Percentiles rank a stretch among this genome's conserved stretches.
These are phyloP conservation scores for Axinella damicornis DNA, from an alignment of 37 sponge, comb jelly and placozoan genomes.

Conservation along the genomic window DNA sequence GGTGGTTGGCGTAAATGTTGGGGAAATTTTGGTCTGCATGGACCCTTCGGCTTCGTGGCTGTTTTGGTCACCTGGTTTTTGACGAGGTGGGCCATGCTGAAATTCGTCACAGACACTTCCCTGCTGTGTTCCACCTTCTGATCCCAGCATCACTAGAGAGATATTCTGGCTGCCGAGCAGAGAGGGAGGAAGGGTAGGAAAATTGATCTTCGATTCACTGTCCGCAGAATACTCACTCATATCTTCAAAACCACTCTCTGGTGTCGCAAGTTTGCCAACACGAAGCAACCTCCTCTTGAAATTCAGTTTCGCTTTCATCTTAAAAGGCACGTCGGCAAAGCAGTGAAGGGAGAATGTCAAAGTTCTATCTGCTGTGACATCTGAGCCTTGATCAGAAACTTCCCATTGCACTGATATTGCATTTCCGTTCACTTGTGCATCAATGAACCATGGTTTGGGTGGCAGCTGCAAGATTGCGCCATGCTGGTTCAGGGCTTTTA, in stretches of 20 bases:
- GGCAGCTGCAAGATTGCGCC: conserved; percentile 77
- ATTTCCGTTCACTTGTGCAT: conserved; percentile 19
- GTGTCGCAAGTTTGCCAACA: conserved; percentile 10
- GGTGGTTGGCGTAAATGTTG: no score
- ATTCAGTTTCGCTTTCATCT: background rate
- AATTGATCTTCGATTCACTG: conserved; percentile 23
- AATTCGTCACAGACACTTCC: no score
- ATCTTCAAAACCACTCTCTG: conserved; percentile 85
- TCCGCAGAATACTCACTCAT: conserved; percentile 25
- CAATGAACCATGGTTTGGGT: conserved; percentile 40
- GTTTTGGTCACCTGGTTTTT: no score
- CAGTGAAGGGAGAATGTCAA: conserved; percentile 60
- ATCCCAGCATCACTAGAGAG: conserved; percentile 1
- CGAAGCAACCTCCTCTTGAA: conserved; percentile 10
- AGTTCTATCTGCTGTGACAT: conserved; percentile 32
- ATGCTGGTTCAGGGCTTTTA: conserved; percentile 53
- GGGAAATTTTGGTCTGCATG: no score
- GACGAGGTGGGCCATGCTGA: no score
- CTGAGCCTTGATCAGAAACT: conserved; percentile 14
- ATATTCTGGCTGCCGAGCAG: conserved; percentile 24
- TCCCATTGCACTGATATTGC: conserved; percentile 62
- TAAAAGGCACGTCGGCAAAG: conserved; percentile 59
- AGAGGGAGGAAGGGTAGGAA: conserved; percentile 47
- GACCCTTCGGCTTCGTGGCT: no score
- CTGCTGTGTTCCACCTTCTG: background rate